Conservation (phyloP, 2,888 invertebrate genomes). For the Plebejus anna region DNA sequence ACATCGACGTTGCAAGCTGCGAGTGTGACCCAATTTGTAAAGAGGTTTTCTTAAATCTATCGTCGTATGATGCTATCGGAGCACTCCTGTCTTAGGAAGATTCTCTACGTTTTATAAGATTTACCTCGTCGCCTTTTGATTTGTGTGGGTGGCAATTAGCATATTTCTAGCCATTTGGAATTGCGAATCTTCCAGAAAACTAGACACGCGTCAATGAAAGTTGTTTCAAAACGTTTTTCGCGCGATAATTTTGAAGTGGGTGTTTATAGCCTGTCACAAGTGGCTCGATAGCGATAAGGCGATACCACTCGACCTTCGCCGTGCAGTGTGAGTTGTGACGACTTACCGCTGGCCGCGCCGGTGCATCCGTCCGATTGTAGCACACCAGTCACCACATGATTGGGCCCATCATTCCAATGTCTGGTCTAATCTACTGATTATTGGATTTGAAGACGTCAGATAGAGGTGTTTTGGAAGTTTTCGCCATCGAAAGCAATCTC, state of each 20-base stretch:
- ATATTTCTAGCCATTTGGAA: neutral
- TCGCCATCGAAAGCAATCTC: too few relatives aligned
- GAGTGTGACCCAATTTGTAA: neutral
- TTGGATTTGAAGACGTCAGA: neutral
- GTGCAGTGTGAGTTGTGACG: neutral
- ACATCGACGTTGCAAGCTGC: neutral
- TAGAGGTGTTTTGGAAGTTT: neutral
- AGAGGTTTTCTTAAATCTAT: neutral
- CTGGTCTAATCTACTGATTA: neutral
- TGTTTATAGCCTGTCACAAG: constrained; percentile 1
- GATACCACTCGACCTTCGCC: constrained; percentile 15
- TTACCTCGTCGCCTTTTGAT: neutral
- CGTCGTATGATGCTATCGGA: neutral
- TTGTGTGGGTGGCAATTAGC: neutral
- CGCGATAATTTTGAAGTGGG: neutral
- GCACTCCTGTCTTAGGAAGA: neutral
- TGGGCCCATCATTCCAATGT: neutral
- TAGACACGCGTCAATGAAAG: neutral
- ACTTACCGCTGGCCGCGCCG: neutral
- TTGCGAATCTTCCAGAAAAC: neutral
- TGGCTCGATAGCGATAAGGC: neutral
- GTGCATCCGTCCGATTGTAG: neutral
- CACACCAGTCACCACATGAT: neutral
- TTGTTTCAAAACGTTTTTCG: neutral
- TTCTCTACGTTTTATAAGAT: neutral